Conservation (phyloP, 2,797 vertebrate species). For the Poecilia wingei region DNA sequence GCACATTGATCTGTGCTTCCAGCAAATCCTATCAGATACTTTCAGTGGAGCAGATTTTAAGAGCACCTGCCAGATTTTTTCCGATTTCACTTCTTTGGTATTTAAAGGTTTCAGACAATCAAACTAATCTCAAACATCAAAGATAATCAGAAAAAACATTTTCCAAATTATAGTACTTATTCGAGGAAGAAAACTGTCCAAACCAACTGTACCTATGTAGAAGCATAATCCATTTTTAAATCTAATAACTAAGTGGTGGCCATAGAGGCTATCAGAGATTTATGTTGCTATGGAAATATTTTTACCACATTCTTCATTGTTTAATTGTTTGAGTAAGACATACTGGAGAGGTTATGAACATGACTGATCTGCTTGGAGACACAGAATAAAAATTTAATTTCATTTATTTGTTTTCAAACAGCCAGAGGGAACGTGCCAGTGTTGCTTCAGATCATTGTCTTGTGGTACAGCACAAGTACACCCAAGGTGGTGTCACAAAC, state of each 20-base stretch:
- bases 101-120: background rate
- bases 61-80: background rate
- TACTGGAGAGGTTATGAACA: background rate
- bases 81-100: background rate
- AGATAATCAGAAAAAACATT: background rate
- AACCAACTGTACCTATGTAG: background rate
- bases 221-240: background rate
- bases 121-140: background rate
- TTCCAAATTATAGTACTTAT: background rate
- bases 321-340: background rate
- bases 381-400: background rate
- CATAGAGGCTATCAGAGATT: background rate
- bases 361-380: background rate
- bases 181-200: background rate
- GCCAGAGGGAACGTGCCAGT: background rate
- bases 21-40: background rate
- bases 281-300: background rate
- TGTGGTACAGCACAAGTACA: background rate
- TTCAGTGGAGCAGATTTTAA: background rate
- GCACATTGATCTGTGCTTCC: background rate
- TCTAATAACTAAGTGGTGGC: background rate
- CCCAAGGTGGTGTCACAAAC: background rate
- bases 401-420: background rate
- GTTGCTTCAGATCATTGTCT: background rate
- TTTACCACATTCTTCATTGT: background rate